Evolutionary conservation across 2,888 invertebrate species (phyloP).

Genomic region (Platycheirus albimanus): DNA sequence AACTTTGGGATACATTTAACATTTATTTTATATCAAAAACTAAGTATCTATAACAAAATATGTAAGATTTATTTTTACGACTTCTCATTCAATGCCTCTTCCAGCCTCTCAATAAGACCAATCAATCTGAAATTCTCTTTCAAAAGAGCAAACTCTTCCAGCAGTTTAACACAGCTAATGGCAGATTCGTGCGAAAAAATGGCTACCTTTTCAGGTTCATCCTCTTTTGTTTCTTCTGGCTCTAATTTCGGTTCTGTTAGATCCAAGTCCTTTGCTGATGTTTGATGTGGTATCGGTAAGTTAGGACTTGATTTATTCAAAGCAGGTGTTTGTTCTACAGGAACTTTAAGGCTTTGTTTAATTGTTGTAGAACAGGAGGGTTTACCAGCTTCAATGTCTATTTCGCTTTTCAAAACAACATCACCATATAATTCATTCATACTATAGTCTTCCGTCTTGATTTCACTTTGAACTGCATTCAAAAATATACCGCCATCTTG

Average conservation of each 20-base stretch:
- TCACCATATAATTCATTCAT: not conserved
- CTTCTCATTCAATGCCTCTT: constrained; percentile 50
- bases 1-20: too few species aligned
- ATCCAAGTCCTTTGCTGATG: too few species aligned
- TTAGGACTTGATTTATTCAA: too few species aligned
- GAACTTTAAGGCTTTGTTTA: not conserved
- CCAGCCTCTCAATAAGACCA: constrained; percentile 77
- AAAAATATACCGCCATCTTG: not conserved
- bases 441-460: not conserved
- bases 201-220: not conserved
- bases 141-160: constrained; percentile 80
- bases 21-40: not conserved
- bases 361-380: not conserved
- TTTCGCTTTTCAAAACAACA: not conserved
- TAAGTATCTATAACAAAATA: not conserved
- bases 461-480: not conserved
- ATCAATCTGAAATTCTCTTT: constrained; percentile 80
- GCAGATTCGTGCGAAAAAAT: constrained; percentile 75
- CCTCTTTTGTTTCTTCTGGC: not conserved
- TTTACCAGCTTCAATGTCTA: not conserved
- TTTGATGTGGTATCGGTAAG: too few species aligned
- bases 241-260: not conserved
- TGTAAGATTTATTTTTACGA: constrained; percentile 3
- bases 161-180: constrained; percentile 79
- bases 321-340: not conserved